Evolutionary conservation across 2,888 invertebrate species (phyloP).

Genomic region (Callosobruchus maculatus): DNA sequence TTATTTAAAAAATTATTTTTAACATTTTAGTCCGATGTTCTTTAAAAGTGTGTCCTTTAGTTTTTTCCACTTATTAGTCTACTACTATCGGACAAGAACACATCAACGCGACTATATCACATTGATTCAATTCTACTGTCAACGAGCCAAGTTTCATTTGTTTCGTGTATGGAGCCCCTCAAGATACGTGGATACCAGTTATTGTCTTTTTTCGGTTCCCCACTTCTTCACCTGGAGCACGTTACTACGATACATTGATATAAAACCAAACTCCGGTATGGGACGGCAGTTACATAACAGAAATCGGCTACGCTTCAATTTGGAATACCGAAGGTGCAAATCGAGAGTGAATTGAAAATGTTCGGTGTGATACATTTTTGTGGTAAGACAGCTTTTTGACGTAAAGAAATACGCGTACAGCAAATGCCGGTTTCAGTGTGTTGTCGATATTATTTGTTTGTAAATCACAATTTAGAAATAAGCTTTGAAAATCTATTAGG

Average conservation of each 20-base stretch:
- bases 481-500: no score
- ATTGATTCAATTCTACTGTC: no score
- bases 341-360: neutral
- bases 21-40: no score
- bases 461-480: no score
- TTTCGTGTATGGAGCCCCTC: neutral
- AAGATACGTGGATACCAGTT: neutral
- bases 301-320: neutral
- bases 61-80: no score
- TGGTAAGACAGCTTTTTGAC: neutral
- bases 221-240: neutral
- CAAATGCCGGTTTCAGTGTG: no score
- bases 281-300: neutral
- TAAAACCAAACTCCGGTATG: neutral
- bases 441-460: no score
- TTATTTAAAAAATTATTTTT: no score
- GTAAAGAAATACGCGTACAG: no score
- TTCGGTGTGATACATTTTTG: neutral
- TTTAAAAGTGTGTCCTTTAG: no score
- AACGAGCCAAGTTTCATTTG: neutral
- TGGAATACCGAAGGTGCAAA: neutral
- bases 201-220: neutral
- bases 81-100: no score
- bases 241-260: neutral
- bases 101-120: no score